Conservation (phyloP, 2,113 vertebrate species). For the Ptilonorhynchus violaceus region DNA sequence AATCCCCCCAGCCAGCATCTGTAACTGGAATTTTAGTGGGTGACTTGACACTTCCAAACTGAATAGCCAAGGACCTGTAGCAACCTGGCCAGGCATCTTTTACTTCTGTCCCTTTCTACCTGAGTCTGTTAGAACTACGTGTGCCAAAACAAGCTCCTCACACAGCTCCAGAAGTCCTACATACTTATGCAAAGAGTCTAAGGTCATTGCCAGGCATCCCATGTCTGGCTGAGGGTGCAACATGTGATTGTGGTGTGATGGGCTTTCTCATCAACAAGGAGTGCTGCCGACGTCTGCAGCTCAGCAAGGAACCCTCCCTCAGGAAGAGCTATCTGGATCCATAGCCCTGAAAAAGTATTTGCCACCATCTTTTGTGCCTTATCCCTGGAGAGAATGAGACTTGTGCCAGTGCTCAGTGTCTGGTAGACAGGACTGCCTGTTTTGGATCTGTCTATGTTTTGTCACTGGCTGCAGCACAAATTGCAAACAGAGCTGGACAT, state of each 20-base stretch:
- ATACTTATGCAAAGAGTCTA: neutral
- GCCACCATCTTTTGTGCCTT: neutral
- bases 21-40: neutral
- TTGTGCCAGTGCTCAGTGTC: neutral
- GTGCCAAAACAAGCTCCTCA: neutral
- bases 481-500: neutral
- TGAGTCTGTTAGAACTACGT: neutral
- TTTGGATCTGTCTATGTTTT: neutral
- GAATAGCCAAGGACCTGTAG: neutral
- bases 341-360: neutral
- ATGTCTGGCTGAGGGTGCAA: neutral
- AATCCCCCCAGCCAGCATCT: neutral
- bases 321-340: neutral
- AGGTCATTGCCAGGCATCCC: neutral
- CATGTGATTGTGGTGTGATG: neutral
- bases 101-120: neutral
- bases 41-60: neutral
- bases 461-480: neutral
- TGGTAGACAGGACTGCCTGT: neutral
- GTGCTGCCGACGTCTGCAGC: neutral
- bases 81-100: neutral
- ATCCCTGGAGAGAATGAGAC: neutral
- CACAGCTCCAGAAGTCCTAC: neutral
- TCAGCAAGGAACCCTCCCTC: neutral
- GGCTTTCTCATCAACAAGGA: neutral